Conservation (phyloP, 2,113 vertebrate genomes). For the Sturnus vulgaris region DNA sequence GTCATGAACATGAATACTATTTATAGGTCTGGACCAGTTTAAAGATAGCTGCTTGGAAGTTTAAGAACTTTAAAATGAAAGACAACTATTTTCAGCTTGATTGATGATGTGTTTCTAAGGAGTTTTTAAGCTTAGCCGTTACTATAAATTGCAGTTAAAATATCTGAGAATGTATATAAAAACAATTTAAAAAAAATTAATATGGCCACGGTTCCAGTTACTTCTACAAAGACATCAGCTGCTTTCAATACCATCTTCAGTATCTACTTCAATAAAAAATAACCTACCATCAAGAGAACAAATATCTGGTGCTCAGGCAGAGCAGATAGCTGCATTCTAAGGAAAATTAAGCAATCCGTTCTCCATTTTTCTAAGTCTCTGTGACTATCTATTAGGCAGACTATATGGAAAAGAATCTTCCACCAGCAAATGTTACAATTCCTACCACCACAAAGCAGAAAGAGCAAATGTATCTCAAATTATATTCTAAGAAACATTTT, state of each 20-base stretch:
- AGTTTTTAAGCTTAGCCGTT: neutral
- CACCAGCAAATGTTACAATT: neutral
- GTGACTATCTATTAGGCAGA: neutral
- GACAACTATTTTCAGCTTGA: neutral
- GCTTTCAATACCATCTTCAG: neutral
- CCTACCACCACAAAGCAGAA: neutral
- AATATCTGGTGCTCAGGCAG: neutral
- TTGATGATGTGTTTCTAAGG: neutral
- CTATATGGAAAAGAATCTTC: neutral
- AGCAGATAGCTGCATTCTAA: neutral
- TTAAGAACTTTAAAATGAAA: neutral
- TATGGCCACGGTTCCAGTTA: neutral
- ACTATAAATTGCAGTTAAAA: neutral
- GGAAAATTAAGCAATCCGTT: neutral
- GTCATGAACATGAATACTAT: neutral
- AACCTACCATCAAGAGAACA: neutral
- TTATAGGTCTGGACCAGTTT: neutral
- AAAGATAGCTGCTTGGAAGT: neutral
- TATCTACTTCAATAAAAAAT: neutral
- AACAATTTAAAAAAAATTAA: neutral
- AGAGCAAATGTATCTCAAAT: neutral
- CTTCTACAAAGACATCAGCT: neutral
- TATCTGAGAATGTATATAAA: neutral
- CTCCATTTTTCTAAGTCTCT: neutral
- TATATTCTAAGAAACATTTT: neutral